A percentile compares a stretch with the other conserved stretches of the same genome.
phyloP scores from a whole-genome alignment of 2,888 invertebrate genomes.

The Ormyrus rosae region DNA sequence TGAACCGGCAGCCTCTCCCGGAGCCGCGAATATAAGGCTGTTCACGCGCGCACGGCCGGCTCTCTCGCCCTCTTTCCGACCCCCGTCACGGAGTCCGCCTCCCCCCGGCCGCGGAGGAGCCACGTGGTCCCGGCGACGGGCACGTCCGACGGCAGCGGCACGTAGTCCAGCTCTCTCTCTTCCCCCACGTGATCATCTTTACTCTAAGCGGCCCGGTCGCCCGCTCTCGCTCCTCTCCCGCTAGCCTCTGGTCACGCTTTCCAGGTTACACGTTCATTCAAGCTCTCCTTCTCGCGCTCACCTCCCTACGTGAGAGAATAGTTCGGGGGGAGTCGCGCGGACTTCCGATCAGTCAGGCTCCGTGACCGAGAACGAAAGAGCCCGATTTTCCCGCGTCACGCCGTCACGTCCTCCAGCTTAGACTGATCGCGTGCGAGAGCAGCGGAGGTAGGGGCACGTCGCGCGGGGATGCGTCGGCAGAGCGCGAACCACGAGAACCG shows the following conservation, averaged over 20 bases:
- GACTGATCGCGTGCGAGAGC: slow-evolving; percentile 10
- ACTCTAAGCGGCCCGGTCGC: slow-evolving; percentile 48
- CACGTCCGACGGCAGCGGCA: slow-evolving; percentile 65
- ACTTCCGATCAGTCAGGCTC: slow-evolving; percentile 59
- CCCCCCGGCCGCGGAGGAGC: slow-evolving; percentile 1
- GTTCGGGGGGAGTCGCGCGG: slow-evolving; percentile 19
- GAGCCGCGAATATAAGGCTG: slow-evolving; percentile 41
- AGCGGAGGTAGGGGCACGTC: background rate
- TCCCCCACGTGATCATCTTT: slow-evolving; percentile 63
- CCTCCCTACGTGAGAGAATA: slow-evolving; percentile 43
- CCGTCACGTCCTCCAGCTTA: slow-evolving; percentile 39
- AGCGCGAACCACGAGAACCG: too few relatives aligned
- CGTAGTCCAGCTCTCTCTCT: slow-evolving; percentile 57
- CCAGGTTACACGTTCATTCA: slow-evolving; percentile 65
- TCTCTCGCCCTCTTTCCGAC: slow-evolving; percentile 64
- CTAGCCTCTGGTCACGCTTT: slow-evolving; percentile 65
- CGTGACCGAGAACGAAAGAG: slow-evolving; percentile 61
- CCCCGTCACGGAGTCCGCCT: slow-evolving; percentile 64
- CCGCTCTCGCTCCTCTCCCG: slow-evolving; percentile 7
- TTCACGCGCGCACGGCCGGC: slow-evolving; percentile 19
- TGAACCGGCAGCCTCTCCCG: slow-evolving; percentile 58
- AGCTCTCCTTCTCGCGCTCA: slow-evolving; percentile 55
- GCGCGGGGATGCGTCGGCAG: background rate
- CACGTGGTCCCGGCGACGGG: slow-evolving; percentile 59
- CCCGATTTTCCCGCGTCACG: slow-evolving; percentile 54